A percentile compares a stretch with the other conserved stretches of the same genome.
Conservation (phyloP, 2,888 invertebrate species). For the Drosophila kanekoi region DNA sequence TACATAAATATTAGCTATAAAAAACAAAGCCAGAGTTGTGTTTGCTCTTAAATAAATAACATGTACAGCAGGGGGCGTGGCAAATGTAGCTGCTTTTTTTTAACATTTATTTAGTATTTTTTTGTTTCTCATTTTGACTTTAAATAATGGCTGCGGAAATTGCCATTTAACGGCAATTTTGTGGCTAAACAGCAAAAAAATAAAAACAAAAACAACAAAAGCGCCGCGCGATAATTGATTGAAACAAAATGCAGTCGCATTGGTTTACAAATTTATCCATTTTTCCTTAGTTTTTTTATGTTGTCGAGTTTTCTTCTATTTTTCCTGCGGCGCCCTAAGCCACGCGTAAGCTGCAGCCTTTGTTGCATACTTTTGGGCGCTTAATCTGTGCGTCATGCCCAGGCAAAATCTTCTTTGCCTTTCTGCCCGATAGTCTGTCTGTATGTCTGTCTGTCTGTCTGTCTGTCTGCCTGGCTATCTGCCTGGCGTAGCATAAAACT, state of each 20-base stretch:
- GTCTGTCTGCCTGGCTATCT: slow-evolving; percentile 29
- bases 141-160: slow-evolving; percentile 76
- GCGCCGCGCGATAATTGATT: slow-evolving; percentile 62
- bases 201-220: slow-evolving; percentile 10
- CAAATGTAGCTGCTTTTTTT: slow-evolving; percentile 42
- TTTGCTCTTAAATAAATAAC: slow-evolving; percentile 8
- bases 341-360: slow-evolving; percentile 26
- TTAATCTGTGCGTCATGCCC: slow-evolving; percentile 50
- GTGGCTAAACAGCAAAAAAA: slow-evolving; percentile 39
- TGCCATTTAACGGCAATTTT: slow-evolving; percentile 69
- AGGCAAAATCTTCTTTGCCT: slow-evolving; percentile 52
- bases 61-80: slow-evolving; percentile 18
- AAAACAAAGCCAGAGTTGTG: slow-evolving; percentile 48
- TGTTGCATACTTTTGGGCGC: slow-evolving; percentile 34
- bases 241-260: slow-evolving; percentile 57
- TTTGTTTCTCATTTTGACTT: slow-evolving; percentile 35
- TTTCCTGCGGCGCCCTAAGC: slow-evolving; percentile 21
- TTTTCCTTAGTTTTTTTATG: neutral
- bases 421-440: neutral
- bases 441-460: slow-evolving; percentile 31
- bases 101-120: slow-evolving; percentile 1
- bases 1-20: slow-evolving; percentile 65
- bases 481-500: slow-evolving; percentile 54
- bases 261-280: slow-evolving; percentile 43
- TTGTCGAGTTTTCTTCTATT: neutral